Base-by-base conservation (phyloP, 2,797 vertebrate genomes). In the Nyctalus aviator region DNA sequence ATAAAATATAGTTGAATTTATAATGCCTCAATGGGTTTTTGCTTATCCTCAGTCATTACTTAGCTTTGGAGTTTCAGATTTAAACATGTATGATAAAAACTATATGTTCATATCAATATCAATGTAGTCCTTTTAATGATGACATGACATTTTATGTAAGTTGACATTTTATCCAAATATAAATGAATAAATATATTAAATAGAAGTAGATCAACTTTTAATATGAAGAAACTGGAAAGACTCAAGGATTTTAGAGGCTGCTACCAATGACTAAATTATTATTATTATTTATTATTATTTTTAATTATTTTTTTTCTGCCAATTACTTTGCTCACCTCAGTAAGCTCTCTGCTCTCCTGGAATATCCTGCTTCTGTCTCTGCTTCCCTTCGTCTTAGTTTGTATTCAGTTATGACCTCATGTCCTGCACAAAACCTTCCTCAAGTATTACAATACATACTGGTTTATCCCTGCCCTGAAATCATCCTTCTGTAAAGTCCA, bases 21-120 rank as follows among this genome's bases (percentile, higher is more conserved):
- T 53, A 84, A 35, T 57, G 20, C 41, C 64, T 66, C 53, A 25
- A 5, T 85, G 66, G 25, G 32, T 13, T 46, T 95, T 95, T 91
- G 62, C 32, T n/a, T 73, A 12, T 17, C 64, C 50, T 25, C 10
- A 44, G 27, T 30, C 53, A 76, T 82, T 76, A 44, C 78, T 64
- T 86, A 68, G 23, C 66, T 41, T 2, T 76, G 30, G 14, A 81
- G 73, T 84, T 96, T 20, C 77, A 90, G 15, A 69, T 73, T 91
- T 95, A 71, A 96, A 66, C 7, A 83, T 35, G 20, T n/a, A 14
- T 82, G 44, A 7, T 41, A 87, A 85, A 89, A 30, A 41, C 2
- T 55, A 4, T 69, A 44, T 84, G 5, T 69, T 89, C 13, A 27
- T 41, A 13, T 64, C 4, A 8, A 44, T 48, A 15, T 20, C 15